Base-by-base conservation (phyloP, 2,888 invertebrate genomes). In the Aleiodes alternator region DNA sequence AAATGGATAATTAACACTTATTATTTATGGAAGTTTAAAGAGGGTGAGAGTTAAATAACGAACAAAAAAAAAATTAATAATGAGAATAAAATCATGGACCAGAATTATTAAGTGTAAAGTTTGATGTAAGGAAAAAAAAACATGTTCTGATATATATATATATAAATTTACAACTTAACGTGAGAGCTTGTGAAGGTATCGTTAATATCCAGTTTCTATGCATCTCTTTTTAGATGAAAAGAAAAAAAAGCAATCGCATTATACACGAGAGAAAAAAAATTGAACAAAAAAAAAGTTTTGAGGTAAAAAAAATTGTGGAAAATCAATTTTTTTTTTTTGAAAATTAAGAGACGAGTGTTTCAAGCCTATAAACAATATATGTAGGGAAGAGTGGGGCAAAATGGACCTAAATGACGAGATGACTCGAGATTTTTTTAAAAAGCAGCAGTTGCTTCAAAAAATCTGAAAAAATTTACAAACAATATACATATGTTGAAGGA, bases 111-210 rank as follows among this genome's bases (percentile, higher is more conserved):
- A 59, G 31, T 50, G 14, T 61, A 72, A 72, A 31, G 59, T 31
- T 72, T 72, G 61, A 14, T 29, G 48, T 38, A 61, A 61, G 29
- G 23, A 57, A 71, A 71, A 29, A 59, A 72, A 38, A 5, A 38
- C 8, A 16, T 16, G 61, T 72, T 72, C 72, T 34, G 51, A 72
- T 72, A 72, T 72, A 72, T n/a, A 72, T 61, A 29, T 61, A 72
- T 72, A 72, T 72, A 72, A 31, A 72, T 61, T 48, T 61, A 59
- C 51, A 72, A 61, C 23, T 34, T 51, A 29, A 38, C 8, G n/a
- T 38, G 38, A 31, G 23, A 43, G 38, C 43, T 4, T 51, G 72
- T 59, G 50, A 72, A 61, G 72, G 61, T 61, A 59, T 34, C 16
- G 56, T 72, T 72, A 48, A 16, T 69, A 29, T 69, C 16, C 29